Evolutionary conservation across 2,888 invertebrate genomes (phyloP).

Genomic region (Acheta domesticus): DNA sequence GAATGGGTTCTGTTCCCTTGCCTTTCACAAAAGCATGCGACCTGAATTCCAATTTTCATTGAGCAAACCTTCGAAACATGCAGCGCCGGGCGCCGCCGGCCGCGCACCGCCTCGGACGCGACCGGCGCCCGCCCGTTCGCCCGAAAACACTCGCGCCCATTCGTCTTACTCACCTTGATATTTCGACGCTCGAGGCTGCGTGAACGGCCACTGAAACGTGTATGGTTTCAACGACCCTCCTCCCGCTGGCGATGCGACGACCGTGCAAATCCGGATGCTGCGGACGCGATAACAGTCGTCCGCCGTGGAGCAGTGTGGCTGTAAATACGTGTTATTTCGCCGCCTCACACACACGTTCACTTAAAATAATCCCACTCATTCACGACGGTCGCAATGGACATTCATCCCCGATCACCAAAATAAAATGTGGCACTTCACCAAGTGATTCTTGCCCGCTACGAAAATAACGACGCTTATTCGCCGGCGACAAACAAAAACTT

Average conservation of each 20-base stretch:
- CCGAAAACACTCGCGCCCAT: background rate
- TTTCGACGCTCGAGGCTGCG: background rate
- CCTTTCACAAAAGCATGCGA: conserved; percentile 36
- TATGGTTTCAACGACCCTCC: no score
- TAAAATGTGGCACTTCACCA: conserved; percentile 33
- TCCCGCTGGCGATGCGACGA: background rate
- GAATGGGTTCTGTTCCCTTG: conserved; percentile 29
- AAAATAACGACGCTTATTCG: background rate
- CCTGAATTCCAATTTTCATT: conserved; percentile 36
- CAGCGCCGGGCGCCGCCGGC: background rate
- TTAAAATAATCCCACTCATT: conserved; percentile 18
- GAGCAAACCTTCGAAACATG: conserved; percentile 26
- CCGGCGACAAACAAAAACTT: conserved; percentile 11
- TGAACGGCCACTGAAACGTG: background rate
- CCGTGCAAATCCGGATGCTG: background rate
- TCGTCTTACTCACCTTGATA: background rate
- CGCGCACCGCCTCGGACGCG: background rate
- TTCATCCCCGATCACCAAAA: conserved; percentile 32
- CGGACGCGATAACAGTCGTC: background rate
- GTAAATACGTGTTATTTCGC: background rate
- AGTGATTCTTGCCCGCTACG: conserved; percentile 25
- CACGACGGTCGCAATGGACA: conserved; percentile 18
- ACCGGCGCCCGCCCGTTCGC: no score
- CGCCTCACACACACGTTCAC: background rate
- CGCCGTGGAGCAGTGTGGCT: background rate